These are phyloP conservation scores for Rhagium mordax DNA, from an alignment of 2,888 invertebrate genomes.

Conservation along the genomic window DNA sequence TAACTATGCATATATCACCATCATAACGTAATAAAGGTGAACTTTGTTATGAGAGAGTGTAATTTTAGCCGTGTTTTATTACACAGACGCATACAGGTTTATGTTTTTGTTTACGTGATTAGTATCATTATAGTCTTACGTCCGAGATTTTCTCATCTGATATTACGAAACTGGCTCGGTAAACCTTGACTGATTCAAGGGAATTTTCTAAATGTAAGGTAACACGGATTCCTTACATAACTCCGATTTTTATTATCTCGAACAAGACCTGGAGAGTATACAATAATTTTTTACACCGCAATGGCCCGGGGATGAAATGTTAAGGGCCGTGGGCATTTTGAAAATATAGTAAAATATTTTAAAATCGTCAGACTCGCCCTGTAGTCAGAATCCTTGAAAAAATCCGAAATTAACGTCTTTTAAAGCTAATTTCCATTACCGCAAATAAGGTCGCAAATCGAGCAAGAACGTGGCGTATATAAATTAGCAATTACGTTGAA, in stretches of 20 bases:
- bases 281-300: too few species aligned
- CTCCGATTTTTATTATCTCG: too few species aligned
- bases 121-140: background rate
- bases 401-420: background rate
- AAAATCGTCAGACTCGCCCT: too few species aligned
- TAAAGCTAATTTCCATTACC: background rate
- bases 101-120: conserved; percentile 13
- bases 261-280: too few species aligned
- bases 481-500: background rate
- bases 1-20: background rate
- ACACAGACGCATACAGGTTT: background rate
- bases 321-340: too few species aligned
- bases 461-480: background rate
- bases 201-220: background rate
- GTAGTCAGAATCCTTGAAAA: background rate
- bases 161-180: background rate
- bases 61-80: background rate
- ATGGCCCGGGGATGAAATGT: too few species aligned
- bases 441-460: background rate
- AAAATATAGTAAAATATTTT: too few species aligned
- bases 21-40: background rate
- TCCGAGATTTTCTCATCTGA: background rate
- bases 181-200: conserved; percentile 1
- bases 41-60: conserved; percentile 1
- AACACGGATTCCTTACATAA: too few species aligned